Base-by-base conservation (phyloP, 2,888 invertebrate species). In the Harmothoe impar region DNA sequence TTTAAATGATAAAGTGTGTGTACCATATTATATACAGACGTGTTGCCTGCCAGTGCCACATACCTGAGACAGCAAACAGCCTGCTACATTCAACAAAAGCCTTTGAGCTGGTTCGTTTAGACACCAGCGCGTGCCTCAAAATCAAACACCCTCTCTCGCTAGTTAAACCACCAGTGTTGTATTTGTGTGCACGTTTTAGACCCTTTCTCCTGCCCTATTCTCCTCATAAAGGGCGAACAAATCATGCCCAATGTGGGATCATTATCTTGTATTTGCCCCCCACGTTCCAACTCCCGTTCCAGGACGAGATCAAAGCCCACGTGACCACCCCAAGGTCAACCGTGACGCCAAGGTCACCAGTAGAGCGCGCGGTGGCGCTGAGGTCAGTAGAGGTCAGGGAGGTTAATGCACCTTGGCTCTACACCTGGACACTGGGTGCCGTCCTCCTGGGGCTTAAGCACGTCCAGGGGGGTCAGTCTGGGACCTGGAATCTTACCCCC, bases 271-370 rank as follows among this genome's bases (percentile, higher is more conserved):
- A 20, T 43, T 43, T 43, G 43, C 12, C 43, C 33, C 20, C 43
- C 0, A 1, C 81, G 33, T 43, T 20, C 33, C 20, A 81, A 33
- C 81, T 81, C 81, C 33, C 81, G 81, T 81, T 72, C 81, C 43
- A 35, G 12, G 81, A 81, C 81, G 81, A 81, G 81, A 81, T 81
- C 81, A 81, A 81, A 81, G 81, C 15, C 23, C 81, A 81, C 81
- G 81, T 81, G 81, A 81, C 81, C 35, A 23, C 23, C 35, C 23
- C 33, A 25, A 43, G 81, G 81, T 81, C 81, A 81, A n/a, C 81
- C 81, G 81, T 43, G n/a, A 81, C 81, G 33, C 43, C 81, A 17
- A 17, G 81, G 81, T 81, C 81, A 43, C 81, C 81, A 43, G 35
- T 23, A 81, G 81, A 35, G 81, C 43, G 33, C 35, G 81, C 0